These are phyloP conservation scores for Athrips mouffetella DNA, from an alignment of 2,888 invertebrate species.

Conservation along the genomic window DNA sequence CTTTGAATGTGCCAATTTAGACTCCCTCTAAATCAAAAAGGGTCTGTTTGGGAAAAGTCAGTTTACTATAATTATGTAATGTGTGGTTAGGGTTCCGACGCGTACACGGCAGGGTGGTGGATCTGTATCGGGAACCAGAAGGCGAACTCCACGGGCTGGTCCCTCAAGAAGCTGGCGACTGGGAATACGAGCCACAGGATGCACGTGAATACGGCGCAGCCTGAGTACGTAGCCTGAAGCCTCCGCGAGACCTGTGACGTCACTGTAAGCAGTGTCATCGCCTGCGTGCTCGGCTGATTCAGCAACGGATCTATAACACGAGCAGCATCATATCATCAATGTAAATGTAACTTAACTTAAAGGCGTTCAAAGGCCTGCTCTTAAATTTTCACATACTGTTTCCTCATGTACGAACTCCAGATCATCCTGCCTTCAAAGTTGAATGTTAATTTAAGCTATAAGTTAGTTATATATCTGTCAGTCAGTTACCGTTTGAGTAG, in stretches of 20 bases:
- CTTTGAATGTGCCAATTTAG: too few relatives aligned
- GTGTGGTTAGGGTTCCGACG: background rate
- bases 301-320: slow-evolving; percentile 7
- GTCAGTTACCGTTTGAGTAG: too few relatives aligned
- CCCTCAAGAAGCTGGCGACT: slow-evolving; percentile 33
- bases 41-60: background rate
- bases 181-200: slow-evolving; percentile 55
- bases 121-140: slow-evolving; percentile 25
- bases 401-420: too few relatives aligned
- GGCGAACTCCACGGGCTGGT: slow-evolving; percentile 42
- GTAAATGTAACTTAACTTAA: too few relatives aligned
- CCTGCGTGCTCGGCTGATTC: slow-evolving; percentile 20
- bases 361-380: too few relatives aligned
- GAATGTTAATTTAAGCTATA: too few relatives aligned
- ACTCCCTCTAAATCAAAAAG: too few relatives aligned
- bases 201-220: slow-evolving; percentile 56
- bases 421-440: too few relatives aligned
- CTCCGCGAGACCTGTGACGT: slow-evolving; percentile 26
- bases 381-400: too few relatives aligned
- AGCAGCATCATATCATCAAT: too few relatives aligned
- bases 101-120: background rate
- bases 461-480: too few relatives aligned
- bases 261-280: slow-evolving; percentile 25
- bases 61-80: background rate
- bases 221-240: slow-evolving; percentile 30